Base-by-base conservation (phyloP, 2,113 vertebrate genomes). In the Tylochromis polylepis region DNA sequence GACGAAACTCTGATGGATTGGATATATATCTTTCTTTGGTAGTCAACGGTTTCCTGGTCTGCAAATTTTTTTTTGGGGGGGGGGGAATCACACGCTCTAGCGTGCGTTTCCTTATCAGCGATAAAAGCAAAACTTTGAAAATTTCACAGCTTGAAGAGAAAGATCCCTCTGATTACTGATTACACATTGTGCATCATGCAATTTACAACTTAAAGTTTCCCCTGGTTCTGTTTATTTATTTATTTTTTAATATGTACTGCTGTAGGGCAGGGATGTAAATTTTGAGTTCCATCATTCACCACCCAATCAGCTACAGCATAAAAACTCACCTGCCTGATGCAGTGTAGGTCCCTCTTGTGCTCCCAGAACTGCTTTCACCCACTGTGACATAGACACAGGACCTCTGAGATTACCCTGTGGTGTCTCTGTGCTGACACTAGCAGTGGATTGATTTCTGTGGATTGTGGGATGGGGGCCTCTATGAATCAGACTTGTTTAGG, bases 161-260 rank as follows among this genome's bases (percentile, higher is more conserved):
- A 91, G 89, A 87, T 89, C 82, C 84, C 84, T 53, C 90, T 93
- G 93, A 92, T 95, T 92, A 89, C 93, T 94, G 94, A 94, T 92
- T 93, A 91, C 91, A 90, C 88, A 91, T 91, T 92, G 88, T 94
- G 88, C 79, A 72, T 85, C 62, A 2, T 46, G 87, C 85, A 88
- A 78, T 92, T 84, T 82, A 15, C 78, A 82, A 49, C 84, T 36
- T 36, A 43, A 72, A 59, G 41, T 86, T 82, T 58, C 16, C 72
- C n/a, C 70, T 36, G 34, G 43, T 56, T 85, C 27, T 58, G 15
- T 58, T 65, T 8, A 67, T 79, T 67, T 24, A 60, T 43, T 41
- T 29, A 56, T 65, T 38, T 38, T 38, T 22, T 67, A 67, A 67
- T 27, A 24, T 18, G 12, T 46, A 34, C 34, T 31, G 24, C 70